Base-by-base conservation (phyloP, 1,140 invertebrate species). In the Liolophura sinensis region DNA sequence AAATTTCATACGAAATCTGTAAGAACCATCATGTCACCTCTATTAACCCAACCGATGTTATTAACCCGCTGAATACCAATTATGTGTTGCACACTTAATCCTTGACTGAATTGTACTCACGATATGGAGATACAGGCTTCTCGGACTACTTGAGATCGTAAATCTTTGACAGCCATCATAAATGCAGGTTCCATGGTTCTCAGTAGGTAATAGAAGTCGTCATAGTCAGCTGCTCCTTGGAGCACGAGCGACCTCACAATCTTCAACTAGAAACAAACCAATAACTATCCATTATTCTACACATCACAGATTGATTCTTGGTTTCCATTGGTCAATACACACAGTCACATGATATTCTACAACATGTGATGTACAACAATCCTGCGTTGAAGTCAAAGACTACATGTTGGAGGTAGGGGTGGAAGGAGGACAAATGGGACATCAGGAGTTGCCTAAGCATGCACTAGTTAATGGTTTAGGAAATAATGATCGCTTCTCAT, bases 101-200 rank as follows among this genome's bases (percentile, higher is more conserved):
- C 3, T 54, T 3, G n/a, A 59, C 46, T 18, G 31, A 5, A 31
- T 31, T 52, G 55, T 54, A 84, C 85, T 82, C 82, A 87, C 27
- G 95, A 94, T 65, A 98, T 90, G 1, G 95, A 95, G 57, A 98
- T 93, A 82, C 95, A 98, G 0, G 93, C 93, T 84, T 99, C 97
- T 66, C 96, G 87, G 0, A 95, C 94, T 62, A 98, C 93, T 86
- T 96, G 90, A 70, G 86, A 96, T 77, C 96, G 87, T 3, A 98
- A 86, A 87, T 98, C 96, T 86, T 93, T 95, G 66, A 95, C 89
- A 60, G 93, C 91, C 22, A 89, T 87, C 62, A 94, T 89, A 75
- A 98, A 92, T 15, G 93, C 87, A 65, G 91, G 86, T 65, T 96
- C 94, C 54, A 96, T 78, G 64, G 88, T 89, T 76, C 93, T 91